Percentiles rank a stretch among this genome's conserved stretches.
phyloP scores from a whole-genome alignment of 2,797 vertebrate species.

The Xiphophorus birchmanni region DNA sequence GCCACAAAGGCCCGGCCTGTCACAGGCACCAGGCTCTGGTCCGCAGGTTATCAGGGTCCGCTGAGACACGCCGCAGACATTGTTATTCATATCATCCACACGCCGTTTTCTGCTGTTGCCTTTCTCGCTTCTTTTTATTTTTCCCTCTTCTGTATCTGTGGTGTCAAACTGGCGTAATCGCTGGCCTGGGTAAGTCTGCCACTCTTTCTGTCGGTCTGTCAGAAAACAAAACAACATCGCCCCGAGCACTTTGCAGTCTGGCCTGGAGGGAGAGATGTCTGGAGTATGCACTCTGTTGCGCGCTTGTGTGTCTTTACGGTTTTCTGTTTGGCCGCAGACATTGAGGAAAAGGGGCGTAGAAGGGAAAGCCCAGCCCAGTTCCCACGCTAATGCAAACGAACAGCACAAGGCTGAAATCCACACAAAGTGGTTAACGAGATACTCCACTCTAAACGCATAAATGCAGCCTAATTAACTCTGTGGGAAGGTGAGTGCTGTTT shows the following conservation, averaged over 20 bases:
- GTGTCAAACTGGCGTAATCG: constrained; percentile 71
- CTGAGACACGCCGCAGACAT: constrained; percentile 87
- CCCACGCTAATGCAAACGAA: constrained; percentile 49
- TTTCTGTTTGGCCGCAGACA: constrained; percentile 33
- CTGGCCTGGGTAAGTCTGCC: constrained; percentile 61
- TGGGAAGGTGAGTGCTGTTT: not conserved
- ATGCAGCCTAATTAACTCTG: constrained; percentile 13
- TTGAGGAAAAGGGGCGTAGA: constrained; percentile 52
- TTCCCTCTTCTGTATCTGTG: constrained; percentile 51
- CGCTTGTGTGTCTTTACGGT: constrained; percentile 8
- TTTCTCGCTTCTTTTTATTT: constrained; percentile 72
- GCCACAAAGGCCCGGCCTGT: constrained; percentile 97
- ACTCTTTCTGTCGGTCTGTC: constrained; percentile 66
- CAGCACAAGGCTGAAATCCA: constrained; percentile 31
- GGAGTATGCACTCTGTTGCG: constrained; percentile 19
- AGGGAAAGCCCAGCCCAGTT: constrained; percentile 59
- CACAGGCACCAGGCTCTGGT: constrained; percentile 83
- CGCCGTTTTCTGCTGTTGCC: constrained; percentile 76
- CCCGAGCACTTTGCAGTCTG: constrained; percentile 69
- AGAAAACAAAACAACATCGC: constrained; percentile 81
- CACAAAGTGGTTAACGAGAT: constrained; percentile 32
- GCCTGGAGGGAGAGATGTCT: constrained; percentile 72
- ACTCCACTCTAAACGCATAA: constrained; percentile 8
- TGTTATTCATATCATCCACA: constrained; percentile 96
- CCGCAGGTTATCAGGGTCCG: constrained; percentile 89